phyloP scores from a whole-genome alignment of 2,797 vertebrate species.

The Philypnodon macrostomus region DNA sequence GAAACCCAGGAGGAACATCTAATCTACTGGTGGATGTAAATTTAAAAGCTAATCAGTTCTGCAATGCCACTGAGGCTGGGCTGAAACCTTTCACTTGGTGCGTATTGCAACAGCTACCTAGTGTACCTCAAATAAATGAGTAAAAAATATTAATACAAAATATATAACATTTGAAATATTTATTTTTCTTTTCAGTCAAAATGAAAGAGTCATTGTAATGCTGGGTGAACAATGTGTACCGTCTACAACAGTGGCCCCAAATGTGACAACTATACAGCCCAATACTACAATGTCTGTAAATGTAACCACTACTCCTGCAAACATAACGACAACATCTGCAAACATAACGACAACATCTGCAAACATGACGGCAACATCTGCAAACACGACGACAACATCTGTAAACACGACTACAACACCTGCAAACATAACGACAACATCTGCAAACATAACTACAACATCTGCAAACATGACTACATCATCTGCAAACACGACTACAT shows the following conservation, averaged over 20 bases:
- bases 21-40: background rate
- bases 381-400: slow-evolving; percentile 13
- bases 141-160: too few relatives aligned
- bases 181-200: slow-evolving; percentile 43
- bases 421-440: slow-evolving; percentile 16
- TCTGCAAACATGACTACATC: background rate
- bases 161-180: slow-evolving; percentile 5
- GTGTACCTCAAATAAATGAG: background rate
- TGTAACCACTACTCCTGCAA: slow-evolving; percentile 1
- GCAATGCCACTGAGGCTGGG: rapidly evolving
- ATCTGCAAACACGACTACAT: too few relatives aligned
- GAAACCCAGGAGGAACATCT: background rate
- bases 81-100: slow-evolving; percentile 39
- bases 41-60: slow-evolving; percentile 21
- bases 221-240: slow-evolving; percentile 40
- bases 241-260: slow-evolving; percentile 12
- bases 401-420: background rate
- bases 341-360: slow-evolving; percentile 15
- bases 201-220: slow-evolving; percentile 21
- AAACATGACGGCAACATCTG: background rate
- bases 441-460: slow-evolving; percentile 15
- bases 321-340: slow-evolving; percentile 10
- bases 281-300: slow-evolving; percentile 7
- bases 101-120: slow-evolving; percentile 26
- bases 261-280: slow-evolving; percentile 15